Conservation (phyloP, 2,888 invertebrate genomes). For the Caenorhabditis afra region DNA sequence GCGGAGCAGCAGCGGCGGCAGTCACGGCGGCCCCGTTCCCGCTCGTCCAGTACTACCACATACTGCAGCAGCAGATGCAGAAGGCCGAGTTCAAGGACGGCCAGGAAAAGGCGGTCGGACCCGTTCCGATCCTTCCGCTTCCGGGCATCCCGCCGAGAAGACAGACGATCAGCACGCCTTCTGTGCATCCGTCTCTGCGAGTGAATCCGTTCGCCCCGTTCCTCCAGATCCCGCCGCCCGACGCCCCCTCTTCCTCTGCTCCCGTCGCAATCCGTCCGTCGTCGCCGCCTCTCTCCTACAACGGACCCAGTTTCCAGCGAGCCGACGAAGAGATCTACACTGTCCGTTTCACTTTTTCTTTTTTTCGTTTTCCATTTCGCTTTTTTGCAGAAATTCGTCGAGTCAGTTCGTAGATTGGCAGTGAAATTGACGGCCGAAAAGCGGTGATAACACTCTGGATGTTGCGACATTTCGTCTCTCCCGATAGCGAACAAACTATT, state of each 20-base stretch:
- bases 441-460: conserved; percentile 22
- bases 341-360: conserved; percentile 8
- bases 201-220: conserved; percentile 23
- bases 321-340: conserved; percentile 43
- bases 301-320: conserved; percentile 36
- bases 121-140: background rate
- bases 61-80: conserved; percentile 40
- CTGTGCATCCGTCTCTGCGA: conserved; percentile 27
- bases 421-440: conserved; percentile 33
- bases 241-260: background rate
- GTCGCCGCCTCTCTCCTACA: conserved; percentile 20
- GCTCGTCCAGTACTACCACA: conserved; percentile 39
- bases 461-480: background rate
- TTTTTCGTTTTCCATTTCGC: background rate
- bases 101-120: conserved; percentile 25
- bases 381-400: conserved; percentile 43
- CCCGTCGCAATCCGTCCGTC: background rate
- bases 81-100: conserved; percentile 24
- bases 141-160: conserved; percentile 24
- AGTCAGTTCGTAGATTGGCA: conserved; percentile 39
- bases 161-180: conserved; percentile 29
- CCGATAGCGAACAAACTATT: background rate
- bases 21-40: conserved; percentile 14
- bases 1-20: conserved; percentile 2
- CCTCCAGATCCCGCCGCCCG: background rate